Percentiles rank a stretch among this genome's conserved stretches.
Conservation (phyloP, 2,888 invertebrate genomes). For the Napeogenes inachia region DNA sequence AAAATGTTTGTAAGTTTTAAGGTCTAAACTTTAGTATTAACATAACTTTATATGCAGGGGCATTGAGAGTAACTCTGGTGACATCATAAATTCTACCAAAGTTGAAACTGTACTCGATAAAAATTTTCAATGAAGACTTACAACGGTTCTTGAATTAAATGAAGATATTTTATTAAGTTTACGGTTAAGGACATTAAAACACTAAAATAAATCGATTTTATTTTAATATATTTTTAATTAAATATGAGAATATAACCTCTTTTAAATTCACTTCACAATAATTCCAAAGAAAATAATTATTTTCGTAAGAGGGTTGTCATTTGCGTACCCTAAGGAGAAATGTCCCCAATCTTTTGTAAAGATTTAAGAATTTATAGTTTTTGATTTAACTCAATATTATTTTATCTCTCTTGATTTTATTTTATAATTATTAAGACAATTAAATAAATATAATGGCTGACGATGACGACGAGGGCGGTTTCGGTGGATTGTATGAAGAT, state of each 20-base stretch:
- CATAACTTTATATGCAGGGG: slow-evolving; percentile 74
- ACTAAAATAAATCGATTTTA: neutral
- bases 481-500: slow-evolving; percentile 60
- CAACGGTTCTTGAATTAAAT: slow-evolving; percentile 56
- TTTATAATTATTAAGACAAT: slow-evolving; percentile 8
- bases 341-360: neutral
- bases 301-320: slow-evolving; percentile 1
- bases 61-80: slow-evolving; percentile 63
- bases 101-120: slow-evolving; percentile 65
- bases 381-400: neutral
- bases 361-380: slow-evolving; percentile 1
- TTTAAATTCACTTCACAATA: neutral
- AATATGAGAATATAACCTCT: neutral
- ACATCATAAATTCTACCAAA: slow-evolving; percentile 69
- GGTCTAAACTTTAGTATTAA: slow-evolving; percentile 64
- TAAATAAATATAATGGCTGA: slow-evolving; percentile 47
- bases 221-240: neutral
- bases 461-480: slow-evolving; percentile 61
- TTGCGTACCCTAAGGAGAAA: neutral
- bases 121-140: slow-evolving; percentile 66
- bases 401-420: neutral
- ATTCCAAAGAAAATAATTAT: neutral
- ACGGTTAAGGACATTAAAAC: neutral
- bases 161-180: slow-evolving; percentile 28
- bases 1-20: slow-evolving; percentile 64